Evolutionary conservation across 1,140 invertebrate genomes (phyloP), one percentile per base, ranked within the genome.

Genomic region (Atta texana): DNA sequence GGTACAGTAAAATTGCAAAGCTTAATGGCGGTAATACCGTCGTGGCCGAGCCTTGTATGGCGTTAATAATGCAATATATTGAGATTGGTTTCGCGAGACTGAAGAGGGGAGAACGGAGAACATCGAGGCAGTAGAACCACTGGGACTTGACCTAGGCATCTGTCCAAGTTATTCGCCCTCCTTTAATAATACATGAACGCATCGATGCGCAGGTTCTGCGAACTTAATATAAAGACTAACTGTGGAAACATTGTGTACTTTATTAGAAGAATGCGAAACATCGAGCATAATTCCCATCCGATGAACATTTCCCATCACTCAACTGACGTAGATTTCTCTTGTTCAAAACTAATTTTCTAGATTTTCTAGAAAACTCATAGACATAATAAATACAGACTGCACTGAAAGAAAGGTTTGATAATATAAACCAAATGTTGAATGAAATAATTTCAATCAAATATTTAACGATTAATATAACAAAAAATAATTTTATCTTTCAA

Each of bases 41-140:
- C 85, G 85, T 91, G 91, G 91, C 90, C 81, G 86, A 88, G 89
- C 87, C 87, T 92, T 92, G 92, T 89, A 92, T 71, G 86, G 85
- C 69, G 86, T 94, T 92, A 94, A 94, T 94, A 94, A 94, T 94
- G 88, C 90, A 94, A 72, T 76, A 87, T 92, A 93, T 94, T 94
- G 92, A 94, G 92, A 94, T 94, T 93, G 93, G 92, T 94, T 92
- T 93, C 89, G 90, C 82, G 77, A 88, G 61, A 61, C 39, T 68
- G 69, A 66, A 63, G 75, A 51, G 61, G 44, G 75, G 44, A 63
- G 68, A 31, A 31, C 39, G 64, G 84, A 76, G 86, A 90, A 87
- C 86, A 81, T 57, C 34, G 71, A 64, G 82, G 86, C 51, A 49
- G 80, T 63, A 51, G 85, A 84, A 90, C 89, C 91, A 88, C 88